phyloP scores from a whole-genome alignment of 1,140 invertebrate species.

The Tribolium madens region DNA sequence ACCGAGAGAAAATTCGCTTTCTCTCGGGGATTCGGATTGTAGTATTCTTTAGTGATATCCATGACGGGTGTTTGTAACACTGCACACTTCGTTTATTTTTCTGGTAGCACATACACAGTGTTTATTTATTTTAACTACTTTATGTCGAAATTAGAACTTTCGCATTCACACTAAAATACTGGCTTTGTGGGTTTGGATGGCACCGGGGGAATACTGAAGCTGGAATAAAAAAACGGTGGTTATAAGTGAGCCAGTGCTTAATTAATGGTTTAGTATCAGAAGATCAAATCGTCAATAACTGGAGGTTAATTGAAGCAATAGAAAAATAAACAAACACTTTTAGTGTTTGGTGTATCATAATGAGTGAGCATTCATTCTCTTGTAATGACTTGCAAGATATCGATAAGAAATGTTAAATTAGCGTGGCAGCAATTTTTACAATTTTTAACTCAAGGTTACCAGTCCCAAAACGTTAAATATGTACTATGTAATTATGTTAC shows the following conservation, averaged over 20 bases:
- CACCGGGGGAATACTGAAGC: not conserved
- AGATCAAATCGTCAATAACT: not conserved
- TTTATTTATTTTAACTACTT: slow-evolving; percentile 8
- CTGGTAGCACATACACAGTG: not conserved
- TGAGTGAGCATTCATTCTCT: not conserved
- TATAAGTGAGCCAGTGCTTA: no score
- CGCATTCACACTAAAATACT: not conserved
- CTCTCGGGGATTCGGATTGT: slow-evolving; percentile 62
- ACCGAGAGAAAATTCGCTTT: slow-evolving; percentile 59
- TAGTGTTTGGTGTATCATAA: not conserved
- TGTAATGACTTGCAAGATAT: not conserved
- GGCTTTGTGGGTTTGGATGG: no score
- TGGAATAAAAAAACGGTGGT: not conserved
- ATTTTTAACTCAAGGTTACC: not conserved
- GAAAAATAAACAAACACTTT: not conserved
- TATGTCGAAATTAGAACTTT: not conserved
- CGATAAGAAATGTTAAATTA: not conserved
- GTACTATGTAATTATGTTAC: no score
- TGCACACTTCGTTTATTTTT: not conserved
- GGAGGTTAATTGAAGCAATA: not conserved
- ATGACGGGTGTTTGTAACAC: slow-evolving; percentile 46
- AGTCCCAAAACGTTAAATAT: not conserved
- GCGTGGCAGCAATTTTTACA: not conserved
- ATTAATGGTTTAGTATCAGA: no score
- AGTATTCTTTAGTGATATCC: slow-evolving; percentile 61